Base-by-base conservation (phyloP, 2,888 invertebrate species). In the Gandaritis pyraliata region DNA sequence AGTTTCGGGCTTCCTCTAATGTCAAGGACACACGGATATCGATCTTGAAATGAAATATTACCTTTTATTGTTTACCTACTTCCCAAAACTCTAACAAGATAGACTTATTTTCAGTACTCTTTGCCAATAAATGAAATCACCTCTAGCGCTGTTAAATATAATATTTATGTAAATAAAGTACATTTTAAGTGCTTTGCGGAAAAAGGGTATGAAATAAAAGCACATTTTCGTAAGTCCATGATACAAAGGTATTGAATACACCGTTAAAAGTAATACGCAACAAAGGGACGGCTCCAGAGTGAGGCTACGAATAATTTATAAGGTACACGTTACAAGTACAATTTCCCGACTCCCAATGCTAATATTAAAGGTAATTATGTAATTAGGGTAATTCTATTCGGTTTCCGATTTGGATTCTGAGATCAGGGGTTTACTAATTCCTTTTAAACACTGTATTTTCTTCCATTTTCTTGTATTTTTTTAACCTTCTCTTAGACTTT, bases 21-120 rank as follows among this genome's bases (percentile, higher is more conserved):
- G 90, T 90, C 90, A 91, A 91, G 90, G 90, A 86, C 90, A 85
- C 75, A 41, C 16, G 72, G 73, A 80, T 90, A 90, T 90, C 82
- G 90, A 90, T 86, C 85, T 78, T 68, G 70, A 73, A 72, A 77
- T 76, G 74, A 61, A 45, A 52, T 56, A 56, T 59, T 39, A 51
- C 46, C 38, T 48, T 47, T 41, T 55, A 59, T 52, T 63, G 62
- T 60, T 62, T 57, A 50, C 54, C 11, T 49, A 36, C 47, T 29
- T 52, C 13, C 15, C 29, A 45, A 43, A 52, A 29, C 4, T 39
- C 45, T 45, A 33, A 45, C 0, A 6, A 39, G 23, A 30, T 16
- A 29, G 6, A 23, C 23, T 8, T 12, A 5, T 15, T 13, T 16
- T 13, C 0, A 2, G 43, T 10, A 43, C 10, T 43, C 5, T 11